Percentiles rank a stretch among this genome's conserved stretches.
Conservation (phyloP, 2,797 vertebrate species). For the Tokudaia tokunoshimensis region DNA sequence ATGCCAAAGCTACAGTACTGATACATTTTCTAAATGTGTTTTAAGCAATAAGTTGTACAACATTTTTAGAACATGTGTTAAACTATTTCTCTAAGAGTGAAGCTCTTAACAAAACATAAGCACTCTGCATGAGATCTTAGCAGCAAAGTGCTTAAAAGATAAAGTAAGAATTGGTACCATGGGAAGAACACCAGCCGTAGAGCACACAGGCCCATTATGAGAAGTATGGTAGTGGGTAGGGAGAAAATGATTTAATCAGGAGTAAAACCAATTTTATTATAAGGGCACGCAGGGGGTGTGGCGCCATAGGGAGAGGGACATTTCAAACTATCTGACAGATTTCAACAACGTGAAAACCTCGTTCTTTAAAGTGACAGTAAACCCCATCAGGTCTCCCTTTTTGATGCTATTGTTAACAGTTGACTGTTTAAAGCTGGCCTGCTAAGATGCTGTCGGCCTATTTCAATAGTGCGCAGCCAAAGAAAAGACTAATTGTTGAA, state of each 20-base stretch:
- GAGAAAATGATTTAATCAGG: conserved; percentile 95
- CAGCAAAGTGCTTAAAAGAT: conserved; percentile 94
- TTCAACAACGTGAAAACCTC: conserved; percentile 97
- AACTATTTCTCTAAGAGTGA: conserved; percentile 94
- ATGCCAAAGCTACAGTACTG: conserved; percentile 90
- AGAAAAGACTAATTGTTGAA: conserved; percentile 96
- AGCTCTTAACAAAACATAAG: conserved; percentile 95
- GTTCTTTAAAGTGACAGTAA: conserved; percentile 95
- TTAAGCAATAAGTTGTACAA: conserved; percentile 94
- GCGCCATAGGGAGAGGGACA: conserved; percentile 98
- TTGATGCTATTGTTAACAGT: conserved; percentile 95
- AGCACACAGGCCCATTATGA: conserved; percentile 96
- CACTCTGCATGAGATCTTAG: conserved; percentile 94
- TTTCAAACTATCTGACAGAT: conserved; percentile 99
- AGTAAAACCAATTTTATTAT: conserved; percentile 99
- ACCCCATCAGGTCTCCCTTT: conserved; percentile 93
- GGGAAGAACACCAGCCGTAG: conserved; percentile 97
- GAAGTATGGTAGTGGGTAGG: conserved; percentile 96
- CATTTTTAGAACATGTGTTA: conserved; percentile 95
- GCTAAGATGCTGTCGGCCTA: conserved; percentile 95
- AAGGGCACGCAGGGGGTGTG: conserved; percentile 94
- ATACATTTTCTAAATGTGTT: conserved; percentile 92
- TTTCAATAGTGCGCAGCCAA: conserved; percentile 96
- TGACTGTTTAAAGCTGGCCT: conserved; percentile 95
- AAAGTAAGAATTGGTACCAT: conserved; percentile 96